Conservation (phyloP, 2,113 vertebrate genomes). For the Limnothrissa miodon region DNA sequence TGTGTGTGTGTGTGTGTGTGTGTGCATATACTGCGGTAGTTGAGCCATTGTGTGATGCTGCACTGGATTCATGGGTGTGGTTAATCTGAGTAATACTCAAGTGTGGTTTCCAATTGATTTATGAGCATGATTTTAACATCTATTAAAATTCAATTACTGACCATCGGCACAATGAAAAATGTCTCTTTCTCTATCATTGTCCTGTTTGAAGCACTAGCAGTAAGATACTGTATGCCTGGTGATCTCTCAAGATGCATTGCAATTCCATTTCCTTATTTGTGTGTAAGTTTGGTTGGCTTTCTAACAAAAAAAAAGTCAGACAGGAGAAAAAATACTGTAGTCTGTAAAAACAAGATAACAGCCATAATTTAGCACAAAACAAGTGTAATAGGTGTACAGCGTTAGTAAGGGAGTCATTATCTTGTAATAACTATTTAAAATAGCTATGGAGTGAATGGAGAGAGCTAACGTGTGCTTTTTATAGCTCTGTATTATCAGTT, state of each 20-base stretch:
- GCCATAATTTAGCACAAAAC: conserved; percentile 1
- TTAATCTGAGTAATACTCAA: conserved; percentile 43
- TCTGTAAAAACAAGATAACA: conserved; percentile 32
- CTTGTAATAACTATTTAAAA: neutral
- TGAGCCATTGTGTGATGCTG: conserved; percentile 28
- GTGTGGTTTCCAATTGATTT: conserved; percentile 41
- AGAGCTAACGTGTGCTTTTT: too few species aligned
- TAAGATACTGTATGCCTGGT: neutral
- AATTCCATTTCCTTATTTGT: conserved; percentile 24
- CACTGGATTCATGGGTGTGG: conserved; percentile 21
- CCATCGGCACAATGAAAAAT: conserved; percentile 28
- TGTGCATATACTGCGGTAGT: conserved; percentile 27
- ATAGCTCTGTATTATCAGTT: too few species aligned
- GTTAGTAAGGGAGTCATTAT: neutral
- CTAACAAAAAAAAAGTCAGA: conserved; percentile 1
- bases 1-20: neutral
- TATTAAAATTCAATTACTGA: conserved; percentile 52
- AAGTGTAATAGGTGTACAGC: neutral
- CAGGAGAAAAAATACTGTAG: conserved; percentile 4
- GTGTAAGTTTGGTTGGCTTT: conserved; percentile 21
- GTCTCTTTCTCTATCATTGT: conserved; percentile 10
- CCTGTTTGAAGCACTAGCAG: neutral
- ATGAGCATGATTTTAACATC: conserved; percentile 41
- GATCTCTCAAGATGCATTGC: conserved; percentile 11
- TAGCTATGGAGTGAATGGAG: neutral